Evolutionary conservation across 1,140 invertebrate genomes (phyloP).

Genomic region (Anoplolepis gracilipes): DNA sequence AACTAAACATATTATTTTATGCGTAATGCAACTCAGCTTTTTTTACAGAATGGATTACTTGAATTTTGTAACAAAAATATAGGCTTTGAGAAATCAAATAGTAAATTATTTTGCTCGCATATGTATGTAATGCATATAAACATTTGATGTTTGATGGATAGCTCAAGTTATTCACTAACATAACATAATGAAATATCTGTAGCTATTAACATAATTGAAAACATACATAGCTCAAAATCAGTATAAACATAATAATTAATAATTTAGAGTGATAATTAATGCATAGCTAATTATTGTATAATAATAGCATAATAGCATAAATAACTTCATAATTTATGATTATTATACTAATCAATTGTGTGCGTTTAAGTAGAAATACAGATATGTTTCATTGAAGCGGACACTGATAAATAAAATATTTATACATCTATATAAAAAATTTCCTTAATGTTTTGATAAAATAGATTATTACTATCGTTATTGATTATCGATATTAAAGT

Average conservation of each 20-base stretch:
- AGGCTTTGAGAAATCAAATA: conserved; percentile 7
- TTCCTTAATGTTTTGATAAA: not conserved
- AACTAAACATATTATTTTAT: not conserved
- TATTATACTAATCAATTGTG: conserved; percentile 36
- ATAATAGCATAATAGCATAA: conserved; percentile 46
- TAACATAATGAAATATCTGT: conserved; percentile 27
- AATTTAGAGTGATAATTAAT: conserved; percentile 43
- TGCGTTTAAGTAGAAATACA: conserved; percentile 11
- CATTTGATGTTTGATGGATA: conserved; percentile 20
- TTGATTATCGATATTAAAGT: not conserved
- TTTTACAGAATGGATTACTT: not conserved
- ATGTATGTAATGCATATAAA: conserved; percentile 33
- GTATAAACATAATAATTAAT: conserved; percentile 37
- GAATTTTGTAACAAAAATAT: conserved; percentile 3
- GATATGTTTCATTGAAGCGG: not conserved
- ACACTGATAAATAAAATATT: not conserved
- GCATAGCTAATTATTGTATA: conserved; percentile 21
- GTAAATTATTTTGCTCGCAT: conserved; percentile 7
- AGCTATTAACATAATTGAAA: conserved; percentile 20
- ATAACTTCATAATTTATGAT: conserved; percentile 19
- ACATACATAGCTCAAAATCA: conserved; percentile 19
- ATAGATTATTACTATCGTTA: not conserved
- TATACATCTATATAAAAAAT: not conserved
- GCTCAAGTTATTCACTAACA: conserved; percentile 19
- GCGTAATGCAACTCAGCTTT: not conserved